These are phyloP conservation scores for Acanthopagrus latus DNA, from an alignment of 2,797 vertebrate genomes.

Conservation along the genomic window DNA sequence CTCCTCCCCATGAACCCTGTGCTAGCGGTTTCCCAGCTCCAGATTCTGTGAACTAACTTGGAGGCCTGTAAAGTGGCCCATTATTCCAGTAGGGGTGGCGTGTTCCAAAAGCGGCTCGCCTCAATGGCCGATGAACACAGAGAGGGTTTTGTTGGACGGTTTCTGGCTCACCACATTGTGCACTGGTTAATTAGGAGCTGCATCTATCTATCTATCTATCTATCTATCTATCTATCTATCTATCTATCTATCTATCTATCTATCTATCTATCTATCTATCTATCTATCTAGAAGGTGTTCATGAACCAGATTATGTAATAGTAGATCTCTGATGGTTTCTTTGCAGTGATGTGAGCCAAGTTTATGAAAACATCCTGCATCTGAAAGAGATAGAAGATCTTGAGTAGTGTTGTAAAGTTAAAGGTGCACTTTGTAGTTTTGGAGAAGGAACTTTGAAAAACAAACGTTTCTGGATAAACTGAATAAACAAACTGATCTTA, in stretches of 20 bases:
- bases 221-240: constrained; percentile 71
- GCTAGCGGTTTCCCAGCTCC: constrained; percentile 86
- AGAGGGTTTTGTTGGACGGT: constrained; percentile 82
- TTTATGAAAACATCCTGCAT: background rate
- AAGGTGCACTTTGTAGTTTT: too few relatives aligned
- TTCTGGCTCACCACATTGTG: constrained; percentile 82
- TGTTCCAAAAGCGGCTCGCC: constrained; percentile 83
- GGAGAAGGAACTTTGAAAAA: too few relatives aligned
- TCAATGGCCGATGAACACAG: constrained; percentile 85
- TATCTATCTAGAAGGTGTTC: constrained; percentile 4
- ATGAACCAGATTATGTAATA: background rate
- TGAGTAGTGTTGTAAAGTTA: background rate
- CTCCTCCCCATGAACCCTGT: constrained; percentile 80
- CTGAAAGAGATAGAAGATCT: background rate
- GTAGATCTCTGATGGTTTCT: background rate
- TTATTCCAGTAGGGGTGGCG: constrained; percentile 84
- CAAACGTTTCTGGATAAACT: too few relatives aligned
- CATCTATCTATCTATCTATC: constrained; percentile 75
- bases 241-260: constrained; percentile 64
- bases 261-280: constrained; percentile 58
- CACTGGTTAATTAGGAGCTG: constrained; percentile 84
- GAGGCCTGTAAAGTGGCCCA: constrained; percentile 86
- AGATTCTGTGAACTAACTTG: constrained; percentile 86
- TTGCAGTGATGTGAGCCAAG: background rate
- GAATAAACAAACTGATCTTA: too few relatives aligned